Conservation (phyloP, 2,797 vertebrate genomes). For the Phrynocephalus guinanensis region DNA sequence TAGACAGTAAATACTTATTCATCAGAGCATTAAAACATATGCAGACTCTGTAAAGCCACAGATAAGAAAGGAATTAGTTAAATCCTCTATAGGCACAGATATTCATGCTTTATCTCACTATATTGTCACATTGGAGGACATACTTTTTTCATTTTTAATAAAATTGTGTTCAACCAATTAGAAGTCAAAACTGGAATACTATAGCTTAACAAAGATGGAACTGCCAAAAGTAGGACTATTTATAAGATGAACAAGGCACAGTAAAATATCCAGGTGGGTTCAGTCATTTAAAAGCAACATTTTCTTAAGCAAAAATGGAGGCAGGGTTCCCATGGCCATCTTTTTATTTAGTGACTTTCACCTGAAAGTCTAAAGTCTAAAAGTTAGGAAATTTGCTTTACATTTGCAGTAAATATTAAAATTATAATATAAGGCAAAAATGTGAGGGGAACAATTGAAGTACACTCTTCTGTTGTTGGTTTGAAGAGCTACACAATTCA, state of each 20-base stretch:
- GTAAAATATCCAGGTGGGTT: not conserved
- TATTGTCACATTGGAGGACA: not conserved
- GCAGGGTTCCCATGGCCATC: not conserved
- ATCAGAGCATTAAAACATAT: slow-evolving; percentile 28
- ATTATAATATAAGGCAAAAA: too few relatives aligned
- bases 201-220: not conserved
- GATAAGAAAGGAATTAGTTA: slow-evolving; percentile 48
- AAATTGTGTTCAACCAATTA: slow-evolving; percentile 2
- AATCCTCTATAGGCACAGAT: slow-evolving; percentile 15
- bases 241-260: not conserved
- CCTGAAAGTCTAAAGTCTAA: not conserved
- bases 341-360: not conserved
- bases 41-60: not conserved
- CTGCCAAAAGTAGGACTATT: not conserved
- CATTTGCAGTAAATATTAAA: not conserved
- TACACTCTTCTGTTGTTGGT: too few relatives aligned
- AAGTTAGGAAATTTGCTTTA: too few relatives aligned
- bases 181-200: slow-evolving; percentile 27
- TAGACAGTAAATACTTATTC: slow-evolving; percentile 27
- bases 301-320: not conserved
- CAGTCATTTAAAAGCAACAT: not conserved
- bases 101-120: not conserved
- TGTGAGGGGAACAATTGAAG: too few relatives aligned
- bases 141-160: slow-evolving; percentile 26
- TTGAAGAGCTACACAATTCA: too few relatives aligned